Evolutionary conservation across 2,797 vertebrate species (phyloP), one percentile per base, ranked within the genome.

Genomic region (Fistularia tabacaria): DNA sequence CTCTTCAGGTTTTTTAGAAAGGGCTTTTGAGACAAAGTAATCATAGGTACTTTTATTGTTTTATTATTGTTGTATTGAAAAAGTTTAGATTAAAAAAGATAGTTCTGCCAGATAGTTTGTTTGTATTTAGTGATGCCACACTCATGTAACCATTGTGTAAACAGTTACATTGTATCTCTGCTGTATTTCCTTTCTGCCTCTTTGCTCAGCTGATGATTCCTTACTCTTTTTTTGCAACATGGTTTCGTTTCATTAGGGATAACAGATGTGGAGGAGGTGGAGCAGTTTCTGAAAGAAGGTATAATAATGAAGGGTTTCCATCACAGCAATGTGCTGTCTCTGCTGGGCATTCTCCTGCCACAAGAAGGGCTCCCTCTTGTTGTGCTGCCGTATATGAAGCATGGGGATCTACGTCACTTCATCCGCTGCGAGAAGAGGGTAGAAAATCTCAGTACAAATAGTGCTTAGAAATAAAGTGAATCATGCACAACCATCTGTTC

Each of bases 261-360:
- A 87, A 96, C 95, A 0, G 97, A 99, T n/a, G 77, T 95, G 1
- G 94, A 97, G 73, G 95, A 98, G 72, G 96, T 97, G 62, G 97
- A 98, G 73, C 95, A 96, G 80, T 99, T 99, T 80, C 87, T 99
- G 41, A 92, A 91, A 0, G 97, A 99, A 71, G 97, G 96, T 6
- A 95, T 99, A 79, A 90, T 97, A 53, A 99, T 99, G 97, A 96
- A 97, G 46, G 92, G 90, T 49, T 96, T 99, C 77, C 92, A 95
- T 69, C 97, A 99, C 77, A 89, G 80, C 0, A 94, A 99, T 0
- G 94, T 99, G 37, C 90, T 99, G 42, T 96, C 95, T 0, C 89
- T 99, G 62, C 88, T 96, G 43, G 97, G 97, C 8, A 94, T 99
- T 51, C 85, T 93, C 66, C 85, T 99, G 66, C 96, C 97, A 0